Base-by-base conservation (phyloP, 2,888 invertebrate species). In the Drosophila planitibia region DNA sequence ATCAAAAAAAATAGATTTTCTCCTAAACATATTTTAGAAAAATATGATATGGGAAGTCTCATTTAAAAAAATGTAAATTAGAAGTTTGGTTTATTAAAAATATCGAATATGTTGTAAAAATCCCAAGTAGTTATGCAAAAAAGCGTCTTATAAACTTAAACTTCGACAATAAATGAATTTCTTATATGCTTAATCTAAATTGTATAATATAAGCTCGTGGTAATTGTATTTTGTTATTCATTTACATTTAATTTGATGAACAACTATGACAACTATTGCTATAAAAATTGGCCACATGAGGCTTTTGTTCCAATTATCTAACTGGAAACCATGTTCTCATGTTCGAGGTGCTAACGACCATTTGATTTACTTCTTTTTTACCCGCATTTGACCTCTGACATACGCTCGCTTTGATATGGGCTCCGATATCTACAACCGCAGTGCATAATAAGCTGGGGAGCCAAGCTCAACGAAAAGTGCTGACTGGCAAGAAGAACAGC, bases 321-420 rank as follows among this genome's bases (percentile, higher is more conserved):
- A 28, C 35, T 5, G 4, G 16, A 25, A 28, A 16, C 47, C 14
- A 33, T 35, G 30, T 39, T 41, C 32, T 7, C 10, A 25, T 14
- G 6, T 52, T 41, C 47, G 57, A 57, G 64, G 44, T 66, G 70
- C 63, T 76, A 83, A 81, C 79, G 66, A 81, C 69, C 70, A 72
- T 82, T 82, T 87, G 79, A 84, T 84, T 79, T 70, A 89, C 65
- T 70, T 65, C 37, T 59, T 63, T 58, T 53, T 58, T 41, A 28
- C 39, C n/a, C 57, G 30, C 62, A 57, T 37, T 16, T 66, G 90
- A 81, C 74, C 89, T 61, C 65, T 70, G 90, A 80, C 75, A 69
- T 62, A 69, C 70, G 69, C 69, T 54, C 55, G 54, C 33, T 74
- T 78, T 89, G 88, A 88, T 68, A 70, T 85, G 76, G 83, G 85